These are phyloP conservation scores for Gymnoscopelus microlampas DNA, from an alignment of 2,797 vertebrate genomes.

Conservation along the genomic window DNA sequence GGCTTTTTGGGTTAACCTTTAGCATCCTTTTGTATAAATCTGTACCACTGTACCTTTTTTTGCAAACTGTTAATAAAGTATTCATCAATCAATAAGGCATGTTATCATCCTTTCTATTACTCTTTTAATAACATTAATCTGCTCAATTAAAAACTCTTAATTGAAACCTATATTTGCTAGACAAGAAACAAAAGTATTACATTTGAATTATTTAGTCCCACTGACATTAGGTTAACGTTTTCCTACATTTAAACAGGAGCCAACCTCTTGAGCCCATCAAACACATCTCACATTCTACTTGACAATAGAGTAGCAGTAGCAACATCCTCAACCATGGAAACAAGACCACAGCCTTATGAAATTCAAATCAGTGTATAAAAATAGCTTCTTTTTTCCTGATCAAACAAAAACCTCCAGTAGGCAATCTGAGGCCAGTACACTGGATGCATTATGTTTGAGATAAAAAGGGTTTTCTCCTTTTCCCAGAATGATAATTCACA, in stretches of 20 bases:
- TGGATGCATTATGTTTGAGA: neutral
- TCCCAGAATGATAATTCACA: neutral
- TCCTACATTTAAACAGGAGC: neutral
- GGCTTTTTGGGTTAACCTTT: no score
- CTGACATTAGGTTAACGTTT: neutral
- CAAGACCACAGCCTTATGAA: constrained; percentile 43
- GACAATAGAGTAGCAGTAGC: neutral
- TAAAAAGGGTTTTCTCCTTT: neutral
- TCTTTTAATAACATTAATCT: no score
- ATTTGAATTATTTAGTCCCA: neutral
- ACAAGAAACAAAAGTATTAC: neutral
- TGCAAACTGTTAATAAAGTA: no score
- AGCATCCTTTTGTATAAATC: no score
- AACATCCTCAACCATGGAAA: constrained; percentile 47
- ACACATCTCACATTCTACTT: neutral
- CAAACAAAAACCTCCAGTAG: constrained; percentile 45
- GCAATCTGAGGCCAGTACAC: constrained; percentile 1
- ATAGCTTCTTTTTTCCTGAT: constrained; percentile 48
- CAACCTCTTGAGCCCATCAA: neutral
- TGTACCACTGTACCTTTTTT: no score
- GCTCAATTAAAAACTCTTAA: no score
- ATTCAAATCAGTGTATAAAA: constrained; percentile 65
- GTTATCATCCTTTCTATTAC: no score
- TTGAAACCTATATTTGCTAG: no score
- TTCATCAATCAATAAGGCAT: no score